Conservation (phyloP, 2,888 invertebrate species). For the Drosophila rellima region DNA sequence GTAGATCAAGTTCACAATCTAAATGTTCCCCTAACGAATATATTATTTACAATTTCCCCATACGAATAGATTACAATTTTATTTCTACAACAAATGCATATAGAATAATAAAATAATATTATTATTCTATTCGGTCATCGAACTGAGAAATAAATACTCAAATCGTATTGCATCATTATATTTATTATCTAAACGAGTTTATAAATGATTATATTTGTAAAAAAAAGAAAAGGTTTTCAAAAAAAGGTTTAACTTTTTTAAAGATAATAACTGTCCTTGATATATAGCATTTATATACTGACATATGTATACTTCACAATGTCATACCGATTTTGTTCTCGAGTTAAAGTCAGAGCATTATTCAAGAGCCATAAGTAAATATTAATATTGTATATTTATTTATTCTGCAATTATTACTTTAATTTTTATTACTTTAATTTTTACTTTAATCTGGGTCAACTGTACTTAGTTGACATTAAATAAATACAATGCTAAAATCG, state of each 20-base stretch:
- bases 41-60: background rate
- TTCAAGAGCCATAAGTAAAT: constrained; percentile 1
- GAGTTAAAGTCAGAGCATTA: constrained; percentile 1
- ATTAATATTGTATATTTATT: background rate
- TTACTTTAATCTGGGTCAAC: too few relatives aligned
- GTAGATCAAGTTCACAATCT: constrained; percentile 31
- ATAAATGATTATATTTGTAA: background rate
- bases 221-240: background rate
- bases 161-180: background rate
- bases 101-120: background rate
- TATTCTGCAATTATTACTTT: constrained; percentile 1
- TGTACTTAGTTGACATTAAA: too few relatives aligned
- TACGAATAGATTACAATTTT: background rate
- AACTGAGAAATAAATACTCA: background rate
- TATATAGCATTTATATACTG: background rate
- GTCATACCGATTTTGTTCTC: background rate
- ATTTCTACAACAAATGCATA: background rate
- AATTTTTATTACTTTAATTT: too few relatives aligned
- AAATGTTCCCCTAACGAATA: background rate
- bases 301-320: background rate
- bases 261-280: background rate
- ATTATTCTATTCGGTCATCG: constrained; percentile 4
- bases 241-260: background rate
- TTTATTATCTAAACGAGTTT: background rate
- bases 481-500: too few relatives aligned